Evolutionary conservation across 2,888 invertebrate genomes (phyloP).

Genomic region (Dolichopus griseipennis): DNA sequence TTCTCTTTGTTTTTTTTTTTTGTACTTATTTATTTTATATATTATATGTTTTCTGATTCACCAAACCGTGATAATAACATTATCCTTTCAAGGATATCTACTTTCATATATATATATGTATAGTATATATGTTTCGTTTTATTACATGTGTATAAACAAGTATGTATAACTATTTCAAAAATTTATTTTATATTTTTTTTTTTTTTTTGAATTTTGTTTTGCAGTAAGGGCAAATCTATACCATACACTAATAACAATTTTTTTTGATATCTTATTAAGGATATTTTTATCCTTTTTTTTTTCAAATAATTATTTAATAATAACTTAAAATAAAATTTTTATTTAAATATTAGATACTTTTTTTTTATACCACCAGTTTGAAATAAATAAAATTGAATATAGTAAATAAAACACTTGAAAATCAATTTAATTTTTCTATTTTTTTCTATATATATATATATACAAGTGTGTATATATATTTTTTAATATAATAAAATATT

Average conservation of each 20-base stretch:
- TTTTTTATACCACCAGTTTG: too few species aligned
- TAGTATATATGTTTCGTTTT: too few species aligned
- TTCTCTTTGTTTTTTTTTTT: neutral
- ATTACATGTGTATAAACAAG: too few species aligned
- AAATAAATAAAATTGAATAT: too few species aligned
- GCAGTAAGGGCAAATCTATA: neutral
- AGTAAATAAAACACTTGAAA: too few species aligned
- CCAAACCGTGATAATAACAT: constrained; percentile 7
- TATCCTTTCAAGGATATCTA: constrained; percentile 7
- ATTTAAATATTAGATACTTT: neutral
- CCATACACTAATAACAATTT: neutral
- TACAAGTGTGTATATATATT: too few species aligned
- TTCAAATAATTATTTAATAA: too few species aligned
- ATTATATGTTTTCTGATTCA: neutral
- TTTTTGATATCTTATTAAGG: neutral
- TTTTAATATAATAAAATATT: too few species aligned
- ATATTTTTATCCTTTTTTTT: neutral
- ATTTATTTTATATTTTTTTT: neutral
- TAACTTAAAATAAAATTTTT: too few species aligned
- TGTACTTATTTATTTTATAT: neutral
- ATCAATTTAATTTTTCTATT: neutral
- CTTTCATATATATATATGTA: neutral
- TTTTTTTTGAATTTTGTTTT: neutral
- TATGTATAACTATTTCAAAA: too few species aligned
- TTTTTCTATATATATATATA: neutral